Percentiles rank a stretch among this genome's conserved stretches.
These are phyloP conservation scores for Hecatera dysodea DNA, from an alignment of 2,888 invertebrate species.

Conservation along the genomic window DNA sequence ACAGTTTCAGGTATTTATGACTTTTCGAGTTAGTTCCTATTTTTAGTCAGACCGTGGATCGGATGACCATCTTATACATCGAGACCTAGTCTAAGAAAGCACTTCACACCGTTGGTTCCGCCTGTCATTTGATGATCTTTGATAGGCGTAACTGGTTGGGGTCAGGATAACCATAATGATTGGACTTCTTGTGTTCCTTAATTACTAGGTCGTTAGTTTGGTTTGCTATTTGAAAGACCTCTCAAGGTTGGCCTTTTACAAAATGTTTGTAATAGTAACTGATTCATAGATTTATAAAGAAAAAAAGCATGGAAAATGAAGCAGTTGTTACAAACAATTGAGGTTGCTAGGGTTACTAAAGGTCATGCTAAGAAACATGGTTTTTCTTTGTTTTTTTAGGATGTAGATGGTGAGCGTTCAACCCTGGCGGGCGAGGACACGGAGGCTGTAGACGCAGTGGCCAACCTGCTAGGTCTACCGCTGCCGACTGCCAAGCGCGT, in stretches of 20 bases:
- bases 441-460: slow-evolving; percentile 93
- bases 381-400: slow-evolving; percentile 81
- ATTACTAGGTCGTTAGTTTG: not conserved
- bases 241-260: not conserved
- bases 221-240: not conserved
- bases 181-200: not conserved
- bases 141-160: too few relatives aligned
- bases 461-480: slow-evolving; percentile 94
- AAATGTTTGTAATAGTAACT: not conserved
- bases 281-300: not conserved
- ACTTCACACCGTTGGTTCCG: too few relatives aligned
- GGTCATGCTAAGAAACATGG: too few relatives aligned
- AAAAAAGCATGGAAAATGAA: too few relatives aligned
- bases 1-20: slow-evolving; percentile 92
- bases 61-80: too few relatives aligned
- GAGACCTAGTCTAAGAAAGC: too few relatives aligned
- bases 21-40: too few relatives aligned
- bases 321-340: too few relatives aligned
- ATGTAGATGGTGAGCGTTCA: slow-evolving; percentile 96
- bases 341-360: too few relatives aligned
- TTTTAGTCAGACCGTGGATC: too few relatives aligned
- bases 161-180: not conserved
- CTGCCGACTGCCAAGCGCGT: slow-evolving; percentile 94
- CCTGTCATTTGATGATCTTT: too few relatives aligned
- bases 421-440: slow-evolving; percentile 93